A percentile compares a stretch with the other conserved stretches of the same genome.
Evolutionary conservation across 2,888 invertebrate genomes (phyloP).

Genomic region (Lymantria dispar): DNA sequence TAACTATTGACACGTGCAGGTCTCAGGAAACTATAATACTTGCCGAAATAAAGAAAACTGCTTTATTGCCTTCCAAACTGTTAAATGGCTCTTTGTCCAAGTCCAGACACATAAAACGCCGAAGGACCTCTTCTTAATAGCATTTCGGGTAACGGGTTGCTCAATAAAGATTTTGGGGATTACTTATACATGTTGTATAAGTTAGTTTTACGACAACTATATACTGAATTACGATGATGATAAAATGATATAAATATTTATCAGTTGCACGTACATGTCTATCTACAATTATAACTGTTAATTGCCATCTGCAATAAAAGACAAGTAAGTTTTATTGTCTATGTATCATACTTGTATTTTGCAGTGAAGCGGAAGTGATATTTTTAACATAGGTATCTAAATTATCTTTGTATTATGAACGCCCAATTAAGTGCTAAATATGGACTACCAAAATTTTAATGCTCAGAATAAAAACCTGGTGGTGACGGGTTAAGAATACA

Average conservation of each 20-base stretch:
- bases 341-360: conserved; percentile 2
- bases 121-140: conserved; percentile 54
- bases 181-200: conserved; percentile 5
- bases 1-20: conserved; percentile 53
- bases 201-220: neutral
- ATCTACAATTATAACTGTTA: conserved; percentile 8
- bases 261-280: conserved; percentile 3
- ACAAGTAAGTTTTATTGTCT: conserved; percentile 14
- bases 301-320: conserved; percentile 16
- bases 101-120: conserved; percentile 72
- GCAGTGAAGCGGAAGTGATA: conserved; percentile 13
- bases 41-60: conserved; percentile 56
- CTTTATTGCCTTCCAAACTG: conserved; percentile 60
- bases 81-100: conserved; percentile 65
- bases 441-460: too few species aligned
- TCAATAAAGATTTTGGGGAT: conserved; percentile 32
- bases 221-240: neutral
- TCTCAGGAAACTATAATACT: conserved; percentile 35
- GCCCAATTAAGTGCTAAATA: neutral
- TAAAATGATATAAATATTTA: conserved; percentile 8
- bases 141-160: conserved; percentile 51
- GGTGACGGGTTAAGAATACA: too few species aligned
- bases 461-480: too few species aligned
- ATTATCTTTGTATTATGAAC: conserved; percentile 7
- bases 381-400: conserved; percentile 15